Percentiles rank a stretch among this genome's conserved stretches.
These are phyloP conservation scores for Aratinga solstitialis DNA, from an alignment of 2,797 vertebrate species.

Conservation along the genomic window DNA sequence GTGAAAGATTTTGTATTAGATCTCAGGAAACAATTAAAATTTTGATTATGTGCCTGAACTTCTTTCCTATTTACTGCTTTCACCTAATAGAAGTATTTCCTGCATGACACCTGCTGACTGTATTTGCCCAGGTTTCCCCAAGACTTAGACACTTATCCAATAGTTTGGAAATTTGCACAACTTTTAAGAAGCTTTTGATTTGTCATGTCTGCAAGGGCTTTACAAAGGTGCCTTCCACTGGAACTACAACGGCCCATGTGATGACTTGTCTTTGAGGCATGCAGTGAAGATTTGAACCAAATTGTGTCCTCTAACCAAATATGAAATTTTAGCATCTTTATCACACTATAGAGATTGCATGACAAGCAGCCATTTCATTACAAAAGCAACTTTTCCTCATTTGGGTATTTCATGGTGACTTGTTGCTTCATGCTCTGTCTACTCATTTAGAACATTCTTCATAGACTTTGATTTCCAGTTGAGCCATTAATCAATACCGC, in stretches of 20 bases:
- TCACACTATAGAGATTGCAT: background rate
- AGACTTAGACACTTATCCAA: background rate
- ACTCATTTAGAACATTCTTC: background rate
- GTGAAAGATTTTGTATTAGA: background rate
- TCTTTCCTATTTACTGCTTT: background rate
- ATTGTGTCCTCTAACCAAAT: background rate
- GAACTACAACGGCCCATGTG: background rate
- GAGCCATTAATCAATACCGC: background rate
- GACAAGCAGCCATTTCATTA: background rate
- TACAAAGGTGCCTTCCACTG: background rate
- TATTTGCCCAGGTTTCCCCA: background rate
- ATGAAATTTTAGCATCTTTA: background rate
- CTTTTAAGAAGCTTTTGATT: background rate
- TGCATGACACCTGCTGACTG: background rate
- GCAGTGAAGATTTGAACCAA: background rate
- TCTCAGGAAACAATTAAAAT: background rate
- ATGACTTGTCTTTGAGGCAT: background rate
- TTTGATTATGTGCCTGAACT: background rate
- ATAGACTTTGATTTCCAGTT: background rate
- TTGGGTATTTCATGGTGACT: background rate
- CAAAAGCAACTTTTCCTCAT: background rate
- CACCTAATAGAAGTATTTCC: background rate
- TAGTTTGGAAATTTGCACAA: background rate
- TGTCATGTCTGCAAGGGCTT: background rate
- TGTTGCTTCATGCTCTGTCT: background rate